Percentiles rank a stretch among this genome's conserved stretches.
phyloP scores from a whole-genome alignment of 1,140 invertebrate species.

The Heliconius eleuchia region DNA sequence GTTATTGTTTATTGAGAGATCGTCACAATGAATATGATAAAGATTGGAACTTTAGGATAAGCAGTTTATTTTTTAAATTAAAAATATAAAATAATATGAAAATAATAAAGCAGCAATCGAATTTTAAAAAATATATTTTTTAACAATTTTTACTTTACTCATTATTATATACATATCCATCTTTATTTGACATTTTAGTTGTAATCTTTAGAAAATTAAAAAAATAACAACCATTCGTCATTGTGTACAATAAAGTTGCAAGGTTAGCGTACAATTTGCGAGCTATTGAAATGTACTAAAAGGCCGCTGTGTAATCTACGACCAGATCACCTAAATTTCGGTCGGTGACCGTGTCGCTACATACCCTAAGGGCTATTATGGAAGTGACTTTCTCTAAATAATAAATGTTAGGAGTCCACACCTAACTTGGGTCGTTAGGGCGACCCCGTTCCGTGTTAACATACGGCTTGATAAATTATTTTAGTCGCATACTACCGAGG shows the following conservation, averaged over 20 bases:
- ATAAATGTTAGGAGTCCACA: conserved; percentile 50
- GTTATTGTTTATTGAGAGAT: conserved; percentile 27
- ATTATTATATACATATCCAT: too few relatives aligned
- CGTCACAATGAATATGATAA: neutral
- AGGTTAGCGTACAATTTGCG: neutral
- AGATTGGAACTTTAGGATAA: too few relatives aligned
- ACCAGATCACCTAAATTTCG: conserved; percentile 29
- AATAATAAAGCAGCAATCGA: too few relatives aligned
- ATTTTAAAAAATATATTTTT: too few relatives aligned
- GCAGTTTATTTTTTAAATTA: neutral
- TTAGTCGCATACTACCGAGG: conserved; percentile 39
- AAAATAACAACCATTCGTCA: neutral
- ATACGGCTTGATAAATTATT: conserved; percentile 52
- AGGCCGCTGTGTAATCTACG: conserved; percentile 20
- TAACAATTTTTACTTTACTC: too few relatives aligned
- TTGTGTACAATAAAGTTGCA: neutral
- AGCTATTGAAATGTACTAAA: neutral
- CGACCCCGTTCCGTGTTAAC: conserved; percentile 45
- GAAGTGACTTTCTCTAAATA: conserved; percentile 49
- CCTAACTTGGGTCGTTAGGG: conserved; percentile 53
- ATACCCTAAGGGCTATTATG: conserved; percentile 38
- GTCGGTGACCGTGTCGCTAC: conserved; percentile 27
- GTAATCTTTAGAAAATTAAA: too few relatives aligned
- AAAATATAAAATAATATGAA: too few relatives aligned
- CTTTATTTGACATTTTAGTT: too few relatives aligned